phyloP scores from a whole-genome alignment of 2,888 invertebrate species.

The Hoplodrina blanda region DNA sequence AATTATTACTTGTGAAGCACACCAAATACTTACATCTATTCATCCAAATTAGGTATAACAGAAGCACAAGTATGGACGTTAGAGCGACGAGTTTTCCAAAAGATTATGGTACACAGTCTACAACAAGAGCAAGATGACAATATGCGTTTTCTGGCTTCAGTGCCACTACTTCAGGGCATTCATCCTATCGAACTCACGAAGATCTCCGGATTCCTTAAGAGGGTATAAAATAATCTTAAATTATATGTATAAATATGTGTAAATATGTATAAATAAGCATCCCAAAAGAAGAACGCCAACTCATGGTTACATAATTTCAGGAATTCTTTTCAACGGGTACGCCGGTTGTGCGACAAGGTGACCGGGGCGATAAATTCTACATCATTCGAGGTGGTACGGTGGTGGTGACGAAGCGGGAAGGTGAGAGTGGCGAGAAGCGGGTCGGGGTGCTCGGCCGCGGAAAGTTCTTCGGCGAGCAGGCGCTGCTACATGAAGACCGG shows the following conservation, averaged over 20 bases:
- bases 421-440: slow-evolving; percentile 91
- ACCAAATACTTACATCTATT: not conserved
- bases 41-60: slow-evolving; percentile 91
- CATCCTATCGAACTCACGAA: slow-evolving; percentile 93
- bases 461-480: slow-evolving; percentile 97
- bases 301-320: slow-evolving; percentile 74
- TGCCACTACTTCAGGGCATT: slow-evolving; percentile 94
- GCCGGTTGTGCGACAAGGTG: slow-evolving; percentile 96
- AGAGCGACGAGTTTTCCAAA: slow-evolving; percentile 96
- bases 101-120: slow-evolving; percentile 96
- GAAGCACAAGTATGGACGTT: slow-evolving; percentile 97
- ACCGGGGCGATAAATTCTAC: slow-evolving; percentile 97
- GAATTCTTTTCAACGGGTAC: slow-evolving; percentile 95
- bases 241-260: not conserved
- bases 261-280: not conserved
- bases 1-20: not conserved
- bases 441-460: slow-evolving; percentile 94
- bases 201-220: slow-evolving; percentile 96
- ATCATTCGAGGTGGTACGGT: slow-evolving; percentile 96
- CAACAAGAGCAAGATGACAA: slow-evolving; percentile 96
- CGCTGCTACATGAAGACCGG: slow-evolving; percentile 95
- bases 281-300: not conserved
- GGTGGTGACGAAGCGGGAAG: slow-evolving; percentile 92
- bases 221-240: slow-evolving; percentile 87
- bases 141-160: slow-evolving; percentile 95